A percentile compares a stretch with the other conserved stretches of the same genome.
These are phyloP conservation scores for Sebastes alutus DNA, from an alignment of 2,797 vertebrate genomes.

Conservation along the genomic window DNA sequence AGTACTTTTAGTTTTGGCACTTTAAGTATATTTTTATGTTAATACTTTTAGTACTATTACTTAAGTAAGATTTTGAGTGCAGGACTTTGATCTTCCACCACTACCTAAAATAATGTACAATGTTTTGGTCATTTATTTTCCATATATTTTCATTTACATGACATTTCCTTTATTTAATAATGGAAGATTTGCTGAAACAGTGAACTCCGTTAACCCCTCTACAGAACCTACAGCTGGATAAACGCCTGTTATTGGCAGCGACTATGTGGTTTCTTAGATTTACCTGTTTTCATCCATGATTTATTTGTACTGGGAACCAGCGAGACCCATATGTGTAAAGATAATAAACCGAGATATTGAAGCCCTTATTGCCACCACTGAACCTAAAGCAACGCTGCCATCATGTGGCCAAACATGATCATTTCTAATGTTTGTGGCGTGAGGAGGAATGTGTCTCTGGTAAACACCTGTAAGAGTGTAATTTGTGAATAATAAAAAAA, in stretches of 20 bases:
- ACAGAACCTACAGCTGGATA: not conserved
- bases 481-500: not conserved
- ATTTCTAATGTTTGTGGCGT: not conserved
- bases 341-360: not conserved
- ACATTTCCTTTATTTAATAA: not conserved
- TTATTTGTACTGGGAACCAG: slow-evolving; percentile 4
- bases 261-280: slow-evolving; percentile 2
- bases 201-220: not conserved
- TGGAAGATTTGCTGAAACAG: not conserved
- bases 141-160: not conserved
- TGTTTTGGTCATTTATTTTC: not conserved
- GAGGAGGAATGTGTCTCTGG: not conserved
- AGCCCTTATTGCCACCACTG: not conserved
- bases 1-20: too few relatives aligned
- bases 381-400: slow-evolving; percentile 57
- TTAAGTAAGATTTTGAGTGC: too few relatives aligned
- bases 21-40: too few relatives aligned
- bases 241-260: not conserved
- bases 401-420: slow-evolving; percentile 47
- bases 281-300: not conserved
- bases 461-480: not conserved
- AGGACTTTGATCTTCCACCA: too few relatives aligned
- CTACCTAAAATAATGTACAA: not conserved
- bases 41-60: too few relatives aligned
- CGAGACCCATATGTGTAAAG: not conserved